Base-by-base conservation (phyloP, 1,140 invertebrate genomes). In the Nasonia longicornis region DNA sequence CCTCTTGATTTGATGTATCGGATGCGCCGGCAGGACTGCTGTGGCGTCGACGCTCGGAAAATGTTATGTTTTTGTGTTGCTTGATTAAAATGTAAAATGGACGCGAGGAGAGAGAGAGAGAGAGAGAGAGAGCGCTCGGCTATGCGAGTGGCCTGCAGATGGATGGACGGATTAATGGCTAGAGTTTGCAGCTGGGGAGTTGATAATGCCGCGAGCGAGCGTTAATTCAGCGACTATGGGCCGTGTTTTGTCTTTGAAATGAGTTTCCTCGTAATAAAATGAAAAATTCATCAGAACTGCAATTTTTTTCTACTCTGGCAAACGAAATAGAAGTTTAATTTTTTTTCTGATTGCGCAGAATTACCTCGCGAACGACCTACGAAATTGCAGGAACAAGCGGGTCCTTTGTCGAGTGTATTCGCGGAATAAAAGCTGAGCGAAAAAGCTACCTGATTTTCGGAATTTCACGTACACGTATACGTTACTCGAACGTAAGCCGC, bases 1-100 rank as follows among this genome's bases (percentile, higher is more conserved):
- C 38, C 52, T n/a, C 52, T 58, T 58, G 52, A 58, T 58, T 58
- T 58, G 52, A 58, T 58, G 52, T 58, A n/a, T 58, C 52, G 52
- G 16, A 58, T 58, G 52, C 20, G 52, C 16, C 2, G 4, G 14
- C 4, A 16, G 4, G 52, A 35, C 31, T 35, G 4, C 3, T 0
- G 31, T 35, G 0, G 31, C 20, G 4, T n/a, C 45, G 45, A 12
- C 52, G 20, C 20, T 58, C 7, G 6, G 52, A 58, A 58, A 58
- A 58, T n/a, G 52, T 58, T 58, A n/a, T 20, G 52, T 3, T n/a
- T 58, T n/a, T 58, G 52, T 58, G 52, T 58, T 58, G 52, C 52
- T 58, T 58, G 52, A 58, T 58, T 58, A 58, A 58, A 58, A 58
- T 58, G 52, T 58, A 58, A 58, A 58, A 7, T 4, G 52, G 6